A percentile compares a stretch with the other conserved stretches of the same genome.
Evolutionary conservation across 1,140 invertebrate species (phyloP).

Genomic region (Alviniconcha marisindica): DNA sequence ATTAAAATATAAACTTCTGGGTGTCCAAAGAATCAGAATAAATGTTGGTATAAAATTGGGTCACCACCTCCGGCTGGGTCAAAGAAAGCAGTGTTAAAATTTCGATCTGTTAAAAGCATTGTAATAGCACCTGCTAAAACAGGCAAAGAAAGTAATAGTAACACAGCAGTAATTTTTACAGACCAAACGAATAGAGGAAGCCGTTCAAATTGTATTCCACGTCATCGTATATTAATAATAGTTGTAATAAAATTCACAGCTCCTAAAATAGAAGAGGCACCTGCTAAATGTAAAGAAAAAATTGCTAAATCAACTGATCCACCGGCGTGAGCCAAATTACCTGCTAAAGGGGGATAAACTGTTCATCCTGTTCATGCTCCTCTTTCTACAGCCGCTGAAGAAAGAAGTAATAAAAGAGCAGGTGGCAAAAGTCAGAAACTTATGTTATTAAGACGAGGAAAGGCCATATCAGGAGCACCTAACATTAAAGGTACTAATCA

Average conservation of each 20-base stretch:
- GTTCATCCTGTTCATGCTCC: constrained; percentile 83
- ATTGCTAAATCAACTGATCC: constrained; percentile 82
- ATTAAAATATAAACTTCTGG: constrained; percentile 87
- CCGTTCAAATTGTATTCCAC: constrained; percentile 77
- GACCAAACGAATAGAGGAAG: constrained; percentile 82
- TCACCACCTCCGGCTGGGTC: constrained; percentile 82
- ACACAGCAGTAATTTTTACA: constrained; percentile 82
- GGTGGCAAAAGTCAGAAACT: constrained; percentile 85
- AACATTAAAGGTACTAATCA: constrained; percentile 86
- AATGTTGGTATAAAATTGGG: constrained; percentile 85
- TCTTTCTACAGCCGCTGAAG: constrained; percentile 79
- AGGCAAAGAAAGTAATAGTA: constrained; percentile 82
- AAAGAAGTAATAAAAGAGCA: constrained; percentile 80
- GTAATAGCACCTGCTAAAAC: constrained; percentile 86
- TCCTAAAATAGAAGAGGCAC: constrained; percentile 83
- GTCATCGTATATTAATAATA: constrained; percentile 73
- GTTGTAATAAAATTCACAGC: constrained; percentile 81
- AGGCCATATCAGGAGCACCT: constrained; percentile 85
- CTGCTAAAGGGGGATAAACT: constrained; percentile 82
- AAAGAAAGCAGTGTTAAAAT: constrained; percentile 85
- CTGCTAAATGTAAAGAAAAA: constrained; percentile 83
- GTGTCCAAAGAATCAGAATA: constrained; percentile 89
- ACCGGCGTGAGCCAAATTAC: constrained; percentile 79
- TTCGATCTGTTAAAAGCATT: constrained; percentile 84
- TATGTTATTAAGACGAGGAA: constrained; percentile 87